Conservation (phyloP, 2,113 vertebrate genomes). For the Ginglymostoma cirratum region DNA sequence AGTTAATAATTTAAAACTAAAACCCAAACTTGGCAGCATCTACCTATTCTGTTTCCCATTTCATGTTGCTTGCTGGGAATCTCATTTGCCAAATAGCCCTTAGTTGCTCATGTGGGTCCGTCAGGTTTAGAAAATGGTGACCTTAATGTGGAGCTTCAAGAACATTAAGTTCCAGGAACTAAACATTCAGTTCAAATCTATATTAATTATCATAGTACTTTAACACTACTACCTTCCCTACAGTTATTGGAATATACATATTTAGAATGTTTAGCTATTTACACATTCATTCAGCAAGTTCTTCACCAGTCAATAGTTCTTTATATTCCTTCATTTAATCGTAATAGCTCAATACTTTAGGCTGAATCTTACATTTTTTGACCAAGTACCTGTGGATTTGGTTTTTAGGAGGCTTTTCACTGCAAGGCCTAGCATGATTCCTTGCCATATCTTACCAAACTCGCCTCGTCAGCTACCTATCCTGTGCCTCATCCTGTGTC, state of each 20-base stretch:
- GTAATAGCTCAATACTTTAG: neutral
- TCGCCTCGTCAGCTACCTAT: no score
- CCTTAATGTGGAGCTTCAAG: neutral
- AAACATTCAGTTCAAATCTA: neutral
- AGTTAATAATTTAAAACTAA: neutral
- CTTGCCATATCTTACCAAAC: no score
- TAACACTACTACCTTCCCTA: neutral
- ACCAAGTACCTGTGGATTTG: no score
- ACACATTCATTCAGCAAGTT: neutral
- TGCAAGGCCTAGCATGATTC: no score
- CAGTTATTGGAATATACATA: neutral
- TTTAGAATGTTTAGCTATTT: neutral
- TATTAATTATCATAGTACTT: neutral
- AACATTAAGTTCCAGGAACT: neutral
- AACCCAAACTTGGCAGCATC: neutral
- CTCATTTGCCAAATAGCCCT: neutral
- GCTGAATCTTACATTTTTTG: no score
- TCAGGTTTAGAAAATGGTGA: neutral
- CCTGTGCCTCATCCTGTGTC: no score
- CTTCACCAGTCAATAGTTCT: neutral
- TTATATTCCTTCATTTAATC: neutral
- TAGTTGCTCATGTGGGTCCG: neutral
- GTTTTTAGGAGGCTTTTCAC: no score
- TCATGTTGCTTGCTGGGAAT: neutral
- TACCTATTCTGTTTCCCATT: neutral